phyloP scores from a whole-genome alignment of 2,113 vertebrate species.

The Mormyrus iriodes region DNA sequence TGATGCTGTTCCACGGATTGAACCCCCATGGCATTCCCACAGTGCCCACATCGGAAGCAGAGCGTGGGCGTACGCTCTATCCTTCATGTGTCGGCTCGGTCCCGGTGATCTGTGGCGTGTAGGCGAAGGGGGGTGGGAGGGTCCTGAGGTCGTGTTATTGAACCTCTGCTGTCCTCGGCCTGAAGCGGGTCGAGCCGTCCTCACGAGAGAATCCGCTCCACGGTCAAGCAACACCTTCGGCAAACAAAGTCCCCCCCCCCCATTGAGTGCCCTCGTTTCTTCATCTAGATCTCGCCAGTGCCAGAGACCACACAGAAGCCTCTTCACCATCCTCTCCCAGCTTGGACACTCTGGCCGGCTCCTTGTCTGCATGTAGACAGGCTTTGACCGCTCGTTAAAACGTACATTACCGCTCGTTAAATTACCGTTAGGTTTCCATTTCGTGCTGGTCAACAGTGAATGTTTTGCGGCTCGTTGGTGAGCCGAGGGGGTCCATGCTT shows the following conservation, averaged over 20 bases:
- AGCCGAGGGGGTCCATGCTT: too few species aligned
- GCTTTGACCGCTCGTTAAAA: not conserved
- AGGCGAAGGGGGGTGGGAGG: not conserved
- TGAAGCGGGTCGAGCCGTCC: not conserved
- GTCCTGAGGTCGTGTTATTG: not conserved
- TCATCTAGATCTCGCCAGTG: slow-evolving; percentile 62
- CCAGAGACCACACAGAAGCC: slow-evolving; percentile 36
- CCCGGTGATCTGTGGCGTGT: not conserved
- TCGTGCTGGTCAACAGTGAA: too few species aligned
- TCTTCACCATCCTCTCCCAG: slow-evolving; percentile 28
- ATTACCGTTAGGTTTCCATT: too few species aligned
- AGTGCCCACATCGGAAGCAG: not conserved
- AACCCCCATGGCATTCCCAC: not conserved
- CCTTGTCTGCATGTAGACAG: not conserved
- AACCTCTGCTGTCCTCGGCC: not conserved
- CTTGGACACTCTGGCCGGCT: not conserved
- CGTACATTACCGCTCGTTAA: not conserved
- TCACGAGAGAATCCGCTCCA: not conserved
- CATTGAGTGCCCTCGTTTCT: slow-evolving; percentile 33
- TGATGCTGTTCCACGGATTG: not conserved
- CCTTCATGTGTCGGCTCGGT: not conserved
- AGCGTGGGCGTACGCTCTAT: not conserved
- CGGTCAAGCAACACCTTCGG: not conserved
- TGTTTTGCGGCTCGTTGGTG: too few species aligned
- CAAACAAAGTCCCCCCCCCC: not conserved